A percentile compares a stretch with the other conserved stretches of the same genome.
Conservation (phyloP, 2,797 vertebrate genomes). For the Dendrocincla tyrannina region DNA sequence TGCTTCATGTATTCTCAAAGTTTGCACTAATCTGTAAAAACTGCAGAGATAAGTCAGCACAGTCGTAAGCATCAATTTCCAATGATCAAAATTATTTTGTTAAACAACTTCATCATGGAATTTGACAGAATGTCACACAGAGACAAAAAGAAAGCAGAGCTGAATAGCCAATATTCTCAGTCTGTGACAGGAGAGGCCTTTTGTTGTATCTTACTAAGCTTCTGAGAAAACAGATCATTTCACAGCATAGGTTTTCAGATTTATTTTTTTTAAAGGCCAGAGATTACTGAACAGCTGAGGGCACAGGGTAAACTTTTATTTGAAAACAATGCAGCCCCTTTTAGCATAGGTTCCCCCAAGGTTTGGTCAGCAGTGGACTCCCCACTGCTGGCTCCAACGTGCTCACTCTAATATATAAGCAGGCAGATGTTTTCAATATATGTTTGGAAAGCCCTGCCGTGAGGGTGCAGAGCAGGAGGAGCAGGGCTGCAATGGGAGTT, state of each 20-base stretch:
- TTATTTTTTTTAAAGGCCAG: neutral
- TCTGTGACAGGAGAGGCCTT: neutral
- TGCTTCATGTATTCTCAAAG: neutral
- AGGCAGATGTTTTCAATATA: neutral
- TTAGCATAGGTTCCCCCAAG: neutral
- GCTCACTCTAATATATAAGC: accelerated
- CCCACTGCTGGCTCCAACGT: accelerated
- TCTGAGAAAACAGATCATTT: neutral
- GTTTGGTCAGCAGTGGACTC: neutral
- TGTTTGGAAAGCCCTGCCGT: accelerated
- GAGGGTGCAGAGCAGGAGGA: neutral
- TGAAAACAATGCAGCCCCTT: neutral
- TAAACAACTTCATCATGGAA: neutral
- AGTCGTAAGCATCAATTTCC: neutral
- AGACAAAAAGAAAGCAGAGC: neutral
- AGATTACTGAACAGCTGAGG: neutral
- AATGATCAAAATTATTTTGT: neutral
- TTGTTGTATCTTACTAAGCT: neutral
- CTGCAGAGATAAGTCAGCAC: neutral
- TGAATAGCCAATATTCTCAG: neutral
- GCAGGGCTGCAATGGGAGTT: accelerated
- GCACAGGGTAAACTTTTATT: neutral
- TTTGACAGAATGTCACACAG: neutral
- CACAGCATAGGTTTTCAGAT: neutral
- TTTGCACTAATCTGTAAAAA: neutral